phyloP scores from a whole-genome alignment of 2,797 vertebrate genomes.

The Caiman crocodilus region DNA sequence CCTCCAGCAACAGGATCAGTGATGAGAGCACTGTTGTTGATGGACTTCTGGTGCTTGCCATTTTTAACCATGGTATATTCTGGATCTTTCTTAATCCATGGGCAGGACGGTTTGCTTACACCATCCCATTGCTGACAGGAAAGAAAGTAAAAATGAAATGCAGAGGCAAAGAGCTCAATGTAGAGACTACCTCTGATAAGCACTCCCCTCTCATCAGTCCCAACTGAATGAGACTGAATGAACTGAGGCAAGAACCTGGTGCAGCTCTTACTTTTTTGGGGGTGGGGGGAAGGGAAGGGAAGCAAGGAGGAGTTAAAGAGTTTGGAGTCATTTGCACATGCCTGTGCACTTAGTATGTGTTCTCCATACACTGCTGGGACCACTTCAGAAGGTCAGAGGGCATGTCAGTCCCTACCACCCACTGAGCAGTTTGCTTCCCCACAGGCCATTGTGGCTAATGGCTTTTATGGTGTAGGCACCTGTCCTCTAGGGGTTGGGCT shows the following conservation, averaged over 20 bases:
- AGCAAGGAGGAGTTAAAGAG: background rate
- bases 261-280: background rate
- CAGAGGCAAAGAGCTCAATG: background rate
- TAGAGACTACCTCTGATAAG: background rate
- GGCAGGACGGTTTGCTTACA: background rate
- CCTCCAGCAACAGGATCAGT: background rate
- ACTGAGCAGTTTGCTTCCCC: background rate
- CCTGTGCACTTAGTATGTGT: background rate
- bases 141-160: fast-evolving
- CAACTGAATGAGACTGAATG: background rate
- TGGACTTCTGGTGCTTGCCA: background rate
- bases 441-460: fast-evolving
- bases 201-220: background rate
- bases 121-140: fast-evolving
- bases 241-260: background rate
- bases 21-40: background rate
- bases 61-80: background rate
- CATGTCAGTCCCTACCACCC: background rate
- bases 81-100: background rate
- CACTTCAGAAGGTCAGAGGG: background rate
- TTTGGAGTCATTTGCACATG: background rate
- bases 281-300: fast-evolving
- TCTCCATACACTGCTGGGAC: background rate
- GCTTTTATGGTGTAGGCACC: background rate
- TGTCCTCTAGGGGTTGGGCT: background rate